A percentile compares a stretch with the other conserved stretches of the same genome.
Evolutionary conservation across 2,797 vertebrate genomes (phyloP).

Genomic region (Mycteria americana): DNA sequence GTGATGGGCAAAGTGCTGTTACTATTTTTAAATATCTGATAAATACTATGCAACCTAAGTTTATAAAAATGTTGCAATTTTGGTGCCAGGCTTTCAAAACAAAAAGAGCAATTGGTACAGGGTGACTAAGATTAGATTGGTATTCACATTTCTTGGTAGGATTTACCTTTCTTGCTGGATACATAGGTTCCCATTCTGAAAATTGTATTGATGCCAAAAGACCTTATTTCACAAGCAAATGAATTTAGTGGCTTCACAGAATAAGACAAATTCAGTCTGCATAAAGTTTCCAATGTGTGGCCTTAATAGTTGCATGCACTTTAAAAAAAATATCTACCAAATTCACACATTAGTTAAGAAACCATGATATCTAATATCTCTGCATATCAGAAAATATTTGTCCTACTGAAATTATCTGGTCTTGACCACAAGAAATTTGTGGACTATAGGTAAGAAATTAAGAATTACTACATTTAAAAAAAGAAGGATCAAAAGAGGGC

Average conservation of each 20-base stretch:
- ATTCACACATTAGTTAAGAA: neutral
- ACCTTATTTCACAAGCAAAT: neutral
- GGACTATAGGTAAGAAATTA: neutral
- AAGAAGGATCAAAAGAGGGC: no score
- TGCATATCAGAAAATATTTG: neutral
- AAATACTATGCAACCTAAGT: neutral
- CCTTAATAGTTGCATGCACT: neutral
- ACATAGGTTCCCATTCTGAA: neutral
- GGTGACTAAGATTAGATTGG: neutral
- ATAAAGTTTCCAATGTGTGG: neutral
- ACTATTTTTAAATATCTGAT: neutral
- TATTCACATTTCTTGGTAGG: neutral
- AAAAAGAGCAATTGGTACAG: neutral
- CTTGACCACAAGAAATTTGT: neutral
- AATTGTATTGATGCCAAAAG: neutral
- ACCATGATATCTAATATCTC: fast-evolving
- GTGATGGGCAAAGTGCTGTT: neutral
- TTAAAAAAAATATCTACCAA: neutral
- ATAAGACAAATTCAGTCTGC: neutral
- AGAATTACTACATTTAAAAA: neutral
- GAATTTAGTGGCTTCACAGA: neutral
- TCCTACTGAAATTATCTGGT: neutral
- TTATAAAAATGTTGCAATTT: neutral
- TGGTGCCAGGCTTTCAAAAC: neutral
- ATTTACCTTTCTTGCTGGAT: neutral